A percentile compares a stretch with the other conserved stretches of the same genome.
These are phyloP conservation scores for Agrotis exclamationis DNA, from an alignment of 2,888 invertebrate genomes.

Conservation along the genomic window DNA sequence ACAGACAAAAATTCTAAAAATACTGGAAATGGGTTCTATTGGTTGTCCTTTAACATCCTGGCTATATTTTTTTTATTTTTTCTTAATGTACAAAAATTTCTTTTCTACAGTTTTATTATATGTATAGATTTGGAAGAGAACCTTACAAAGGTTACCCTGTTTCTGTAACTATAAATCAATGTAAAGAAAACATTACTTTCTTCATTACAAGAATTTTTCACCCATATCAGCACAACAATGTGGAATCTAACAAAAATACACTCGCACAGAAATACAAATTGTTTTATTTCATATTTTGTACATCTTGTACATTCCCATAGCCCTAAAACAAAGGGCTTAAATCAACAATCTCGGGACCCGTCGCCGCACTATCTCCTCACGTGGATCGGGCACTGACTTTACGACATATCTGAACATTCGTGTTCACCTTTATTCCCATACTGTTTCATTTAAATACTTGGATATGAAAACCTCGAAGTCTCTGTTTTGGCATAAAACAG, in stretches of 20 bases:
- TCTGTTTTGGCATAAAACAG: constrained; percentile 68
- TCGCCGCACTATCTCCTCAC: constrained; percentile 79
- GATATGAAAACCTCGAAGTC: constrained; percentile 46
- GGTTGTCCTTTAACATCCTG: too few species aligned
- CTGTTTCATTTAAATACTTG: constrained; percentile 63
- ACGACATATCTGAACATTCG: constrained; percentile 73
- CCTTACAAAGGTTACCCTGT: neutral
- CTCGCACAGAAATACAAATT: constrained; percentile 49
- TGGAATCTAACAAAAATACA: constrained; percentile 45
- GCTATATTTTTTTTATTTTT: too few species aligned
- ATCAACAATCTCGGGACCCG: constrained; percentile 79
- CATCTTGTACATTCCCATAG: constrained; percentile 72
- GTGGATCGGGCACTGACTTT: constrained; percentile 79
- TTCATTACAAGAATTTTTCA: neutral
- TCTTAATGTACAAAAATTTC: too few species aligned
- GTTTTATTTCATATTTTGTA: constrained; percentile 63
- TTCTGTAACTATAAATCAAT: neutral
- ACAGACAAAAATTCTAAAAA: too few species aligned
- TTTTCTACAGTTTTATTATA: too few species aligned
- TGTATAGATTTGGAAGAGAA: constrained; percentile 18
- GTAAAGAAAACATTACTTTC: neutral
- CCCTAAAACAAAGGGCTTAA: constrained; percentile 78
- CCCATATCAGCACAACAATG: constrained; percentile 47
- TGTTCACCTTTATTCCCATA: constrained; percentile 69
- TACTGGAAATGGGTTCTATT: too few species aligned